Base-by-base conservation (phyloP, 2,113 vertebrate genomes). In the Zeus faber region DNA sequence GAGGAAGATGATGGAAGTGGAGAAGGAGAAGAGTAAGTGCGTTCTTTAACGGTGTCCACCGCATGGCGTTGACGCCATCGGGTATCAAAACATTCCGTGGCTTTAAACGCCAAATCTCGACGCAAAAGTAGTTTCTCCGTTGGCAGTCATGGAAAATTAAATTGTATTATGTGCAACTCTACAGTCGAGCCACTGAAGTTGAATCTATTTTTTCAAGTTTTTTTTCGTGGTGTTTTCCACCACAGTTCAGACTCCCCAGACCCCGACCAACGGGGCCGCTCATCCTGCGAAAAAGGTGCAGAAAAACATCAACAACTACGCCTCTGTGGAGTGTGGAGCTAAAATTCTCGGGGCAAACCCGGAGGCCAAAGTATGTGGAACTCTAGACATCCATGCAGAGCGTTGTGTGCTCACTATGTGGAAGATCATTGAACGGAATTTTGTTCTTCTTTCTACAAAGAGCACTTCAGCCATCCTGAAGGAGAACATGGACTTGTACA, bases 221-320 rank as follows among this genome's bases (percentile, higher is more conserved):
- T 0, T 27, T n/a, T 37, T 9, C 13, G 1, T 18, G 1, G 25
- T 49, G 1, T 49, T 18, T 20, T 13, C 31, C 24, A 53, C 5
- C 2, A 37, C 71, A 98, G 96, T 92, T 91, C 92, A 93, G 60
- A 91, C 91, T 40, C 88, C 92, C 84, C 93, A 95, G 54, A 88
- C 91, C 14, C 93, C 94, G 61, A 84, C 86, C 67, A 93, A 89
- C 26, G 92, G 91, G 55, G 92, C 82, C 23, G 76, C 90, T 45
- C 89, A 90, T 62, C 51, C 72, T 7, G 85, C 89, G 27, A 98
- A 97, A 83, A 98, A 98, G 66, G 91, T 93, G 43, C 94, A 96
- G 75, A 98, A 98, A 83, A 98, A 96, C 49, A 90, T 97, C 54
- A 98, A 97, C 85, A 98, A 99, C 76, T 99, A 99, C n/a, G 97